These are phyloP conservation scores for Nasua narica DNA, from an alignment of 2,797 vertebrate species.

Conservation along the genomic window DNA sequence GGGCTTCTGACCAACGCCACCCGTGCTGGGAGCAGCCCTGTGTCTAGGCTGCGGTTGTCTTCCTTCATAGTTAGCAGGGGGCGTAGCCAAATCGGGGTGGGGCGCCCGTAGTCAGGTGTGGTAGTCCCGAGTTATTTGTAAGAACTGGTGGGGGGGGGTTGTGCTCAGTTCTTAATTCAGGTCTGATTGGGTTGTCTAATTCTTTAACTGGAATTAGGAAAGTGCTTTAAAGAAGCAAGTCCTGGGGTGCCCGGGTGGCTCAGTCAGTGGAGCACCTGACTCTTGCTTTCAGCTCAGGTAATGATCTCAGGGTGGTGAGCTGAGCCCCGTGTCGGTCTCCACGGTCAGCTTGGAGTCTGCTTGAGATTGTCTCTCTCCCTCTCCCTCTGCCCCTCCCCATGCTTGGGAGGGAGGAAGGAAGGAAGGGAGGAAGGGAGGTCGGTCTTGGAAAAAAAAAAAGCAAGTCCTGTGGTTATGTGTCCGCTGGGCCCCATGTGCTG, in stretches of 20 bases:
- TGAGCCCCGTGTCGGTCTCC: background rate
- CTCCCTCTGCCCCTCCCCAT: background rate
- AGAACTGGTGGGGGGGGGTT: background rate
- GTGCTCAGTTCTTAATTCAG: background rate
- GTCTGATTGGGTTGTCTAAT: background rate
- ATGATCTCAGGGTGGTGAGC: background rate
- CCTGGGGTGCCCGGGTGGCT: background rate
- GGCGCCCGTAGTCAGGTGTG: background rate
- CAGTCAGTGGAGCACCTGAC: background rate
- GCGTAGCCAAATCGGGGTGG: background rate
- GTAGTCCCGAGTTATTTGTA: background rate
- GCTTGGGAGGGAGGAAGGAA: no score
- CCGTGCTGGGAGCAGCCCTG: background rate
- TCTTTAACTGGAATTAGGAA: background rate
- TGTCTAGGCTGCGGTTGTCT: background rate
- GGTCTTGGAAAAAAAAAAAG: background rate
- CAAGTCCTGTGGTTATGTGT: no score
- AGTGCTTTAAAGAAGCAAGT: background rate
- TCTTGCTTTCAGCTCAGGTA: background rate
- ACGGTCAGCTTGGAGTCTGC: background rate
- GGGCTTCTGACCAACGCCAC: background rate
- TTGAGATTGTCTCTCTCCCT: background rate
- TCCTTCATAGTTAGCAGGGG: background rate
- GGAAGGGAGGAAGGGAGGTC: no score
- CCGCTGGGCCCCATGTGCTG: background rate